A percentile compares a stretch with the other conserved stretches of the same genome.
phyloP scores from a whole-genome alignment of 2,113 vertebrate genomes.

The Xenus cinereus region DNA sequence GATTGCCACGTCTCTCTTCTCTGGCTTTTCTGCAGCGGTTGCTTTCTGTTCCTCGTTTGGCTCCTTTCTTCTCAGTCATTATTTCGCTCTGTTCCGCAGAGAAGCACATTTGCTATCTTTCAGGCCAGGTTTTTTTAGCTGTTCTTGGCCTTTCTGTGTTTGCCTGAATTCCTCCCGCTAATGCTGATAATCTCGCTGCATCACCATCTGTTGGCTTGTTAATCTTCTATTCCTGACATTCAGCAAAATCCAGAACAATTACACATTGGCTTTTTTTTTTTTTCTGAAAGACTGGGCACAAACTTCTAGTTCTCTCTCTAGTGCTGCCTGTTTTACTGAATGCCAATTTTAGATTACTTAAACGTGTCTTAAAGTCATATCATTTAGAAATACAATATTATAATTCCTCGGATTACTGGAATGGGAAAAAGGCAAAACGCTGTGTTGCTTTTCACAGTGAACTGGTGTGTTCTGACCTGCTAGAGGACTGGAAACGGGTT shows the following conservation, averaged over 20 bases:
- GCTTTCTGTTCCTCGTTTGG: neutral
- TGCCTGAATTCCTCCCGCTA: neutral
- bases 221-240: constrained; percentile 24
- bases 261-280: neutral
- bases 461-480: neutral
- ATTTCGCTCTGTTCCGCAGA: neutral
- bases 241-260: constrained; percentile 33
- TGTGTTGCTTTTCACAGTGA: neutral
- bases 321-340: neutral
- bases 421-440: neutral
- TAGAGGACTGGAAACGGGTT: neutral
- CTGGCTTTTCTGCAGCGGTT: neutral
- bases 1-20: accelerated
- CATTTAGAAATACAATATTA: neutral
- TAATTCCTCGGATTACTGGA: neutral
- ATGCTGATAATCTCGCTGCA: neutral
- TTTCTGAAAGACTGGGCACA: neutral
- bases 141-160: constrained; percentile 10
- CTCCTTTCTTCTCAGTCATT: neutral
- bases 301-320: neutral
- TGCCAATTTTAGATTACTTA: neutral
- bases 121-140: constrained; percentile 13
- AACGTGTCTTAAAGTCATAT: neutral
- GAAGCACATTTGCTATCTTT: constrained; percentile 30
- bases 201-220: neutral